Evolutionary conservation across 2,113 vertebrate genomes (phyloP), one percentile per base, ranked within the genome.

Genomic region (Hydrochoerus hydrochaeris): DNA sequence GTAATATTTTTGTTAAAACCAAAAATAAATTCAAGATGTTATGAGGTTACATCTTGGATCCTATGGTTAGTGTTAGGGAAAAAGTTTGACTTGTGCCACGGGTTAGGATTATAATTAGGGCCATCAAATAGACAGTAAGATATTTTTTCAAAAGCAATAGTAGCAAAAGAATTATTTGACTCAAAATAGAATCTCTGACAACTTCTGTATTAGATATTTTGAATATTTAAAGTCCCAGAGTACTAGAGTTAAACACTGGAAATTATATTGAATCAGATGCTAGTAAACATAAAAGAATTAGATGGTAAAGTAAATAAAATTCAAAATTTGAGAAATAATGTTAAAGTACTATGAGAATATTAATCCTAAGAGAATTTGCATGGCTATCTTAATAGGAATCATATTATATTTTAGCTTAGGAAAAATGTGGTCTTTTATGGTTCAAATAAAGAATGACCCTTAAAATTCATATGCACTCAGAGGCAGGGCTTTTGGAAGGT

Each of bases 181-280:
- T 92, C 28, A 77, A 94, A 95, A 60, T 20, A 80, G 35, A 87
- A 7, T 63, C 7, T 82, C 14, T 69, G 35, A 73, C 14, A 96
- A 57, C 14, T 38, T 92, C 28, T 91, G 7, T 89, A 60, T 83
- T 63, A 73, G 46, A 35, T 78, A 77, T 96, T 38, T 10, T 85
- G 71, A 94, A 96, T 92, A 88, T 57, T 8, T 84, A 69, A 89
- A 87, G 14, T 90, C 54, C 44, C 82, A 88, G n/a, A 81, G 58
- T 83, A 24, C 19, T 46, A 41, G 20, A n/a, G 54, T 92, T 90
- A 95, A 69, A 63, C 35, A 93, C 5, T 44, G 17, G 52, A 90
- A 58, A 75, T 84, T 71, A 87, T 63, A 84, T 90, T 77, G n/a
- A 95, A 58, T 8, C 0, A 75, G 81, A 94, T 90, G 84, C 63